These are phyloP conservation scores for Solenodon paradoxus DNA, from an alignment of 2,113 vertebrate genomes.

Conservation along the genomic window DNA sequence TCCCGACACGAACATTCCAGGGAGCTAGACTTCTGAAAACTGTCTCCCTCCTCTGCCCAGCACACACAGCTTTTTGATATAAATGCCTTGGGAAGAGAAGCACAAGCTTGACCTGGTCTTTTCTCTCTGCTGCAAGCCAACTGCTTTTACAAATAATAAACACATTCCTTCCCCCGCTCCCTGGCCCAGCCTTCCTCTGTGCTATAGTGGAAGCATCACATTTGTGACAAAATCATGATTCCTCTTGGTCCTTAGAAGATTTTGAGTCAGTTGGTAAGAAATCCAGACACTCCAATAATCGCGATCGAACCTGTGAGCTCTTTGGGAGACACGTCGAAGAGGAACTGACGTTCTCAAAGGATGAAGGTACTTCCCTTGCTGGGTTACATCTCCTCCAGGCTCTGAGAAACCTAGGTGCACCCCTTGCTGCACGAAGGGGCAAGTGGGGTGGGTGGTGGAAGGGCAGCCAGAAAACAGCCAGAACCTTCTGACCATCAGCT, in stretches of 20 bases:
- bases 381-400: neutral
- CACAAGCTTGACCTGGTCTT: neutral
- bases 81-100: neutral
- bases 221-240: neutral
- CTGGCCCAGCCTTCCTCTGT: neutral
- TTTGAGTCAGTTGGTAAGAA: neutral
- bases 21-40: rapidly evolving
- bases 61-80: rapidly evolving
- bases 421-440: too few species aligned
- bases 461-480: too few species aligned
- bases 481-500: too few species aligned
- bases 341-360: neutral
- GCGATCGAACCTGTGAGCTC: neutral
- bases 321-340: neutral
- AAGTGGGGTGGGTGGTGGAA: too few species aligned
- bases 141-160: neutral
- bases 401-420: neutral
- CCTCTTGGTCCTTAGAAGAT: neutral
- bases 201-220: neutral
- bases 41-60: rapidly evolving
- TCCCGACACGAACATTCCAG: neutral
- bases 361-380: neutral
- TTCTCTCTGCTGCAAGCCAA: neutral
- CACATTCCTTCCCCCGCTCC: neutral
- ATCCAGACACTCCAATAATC: neutral